Percentiles rank a stretch among this genome's conserved stretches.
phyloP scores from a whole-genome alignment of 2,797 vertebrate genomes.

The Benthosema pterotum region DNA sequence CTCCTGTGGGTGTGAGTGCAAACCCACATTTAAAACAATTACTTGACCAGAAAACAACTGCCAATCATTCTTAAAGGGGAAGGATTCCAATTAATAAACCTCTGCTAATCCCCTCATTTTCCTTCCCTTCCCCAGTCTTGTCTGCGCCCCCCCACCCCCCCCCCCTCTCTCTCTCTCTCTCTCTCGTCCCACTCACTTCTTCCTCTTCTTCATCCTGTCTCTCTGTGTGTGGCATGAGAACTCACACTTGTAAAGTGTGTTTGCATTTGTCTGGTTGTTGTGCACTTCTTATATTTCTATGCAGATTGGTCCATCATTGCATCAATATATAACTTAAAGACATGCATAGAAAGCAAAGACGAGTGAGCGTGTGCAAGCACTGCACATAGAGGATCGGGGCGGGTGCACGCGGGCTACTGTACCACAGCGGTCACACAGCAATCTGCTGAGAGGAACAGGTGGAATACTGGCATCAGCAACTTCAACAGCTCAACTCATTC shows the following conservation, averaged over 20 bases:
- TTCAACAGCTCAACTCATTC: conserved; percentile 46
- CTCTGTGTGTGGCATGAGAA: conserved; percentile 43
- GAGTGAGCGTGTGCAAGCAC: conserved; percentile 27
- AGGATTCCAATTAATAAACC: conserved; percentile 90
- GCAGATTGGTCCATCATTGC: conserved; percentile 8
- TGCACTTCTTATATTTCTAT: conserved; percentile 22
- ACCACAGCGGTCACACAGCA: conserved; percentile 45
- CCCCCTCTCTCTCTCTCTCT: conserved; percentile 1
- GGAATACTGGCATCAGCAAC: conserved; percentile 61
- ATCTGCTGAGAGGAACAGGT: conserved; percentile 66
- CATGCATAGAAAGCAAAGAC: conserved; percentile 42
- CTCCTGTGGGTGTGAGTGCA: conserved; percentile 69
- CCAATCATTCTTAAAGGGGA: conserved; percentile 93
- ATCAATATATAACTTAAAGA: conserved; percentile 22
- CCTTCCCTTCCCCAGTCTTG: conserved; percentile 75
- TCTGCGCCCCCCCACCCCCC: conserved; percentile 56
- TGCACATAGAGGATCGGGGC: conserved; percentile 35
- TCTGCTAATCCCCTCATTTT: conserved; percentile 86
- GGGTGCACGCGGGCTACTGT: conserved; percentile 23
- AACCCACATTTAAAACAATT: conserved; percentile 87
- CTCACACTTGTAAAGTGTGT: conserved; percentile 19
- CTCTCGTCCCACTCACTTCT: not conserved
- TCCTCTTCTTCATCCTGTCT: conserved; percentile 21
- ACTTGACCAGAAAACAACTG: conserved; percentile 85
- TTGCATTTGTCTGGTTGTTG: conserved; percentile 11